Evolutionary conservation across 2,113 vertebrate species (phyloP).

Genomic region (Eupsittula cactorum): DNA sequence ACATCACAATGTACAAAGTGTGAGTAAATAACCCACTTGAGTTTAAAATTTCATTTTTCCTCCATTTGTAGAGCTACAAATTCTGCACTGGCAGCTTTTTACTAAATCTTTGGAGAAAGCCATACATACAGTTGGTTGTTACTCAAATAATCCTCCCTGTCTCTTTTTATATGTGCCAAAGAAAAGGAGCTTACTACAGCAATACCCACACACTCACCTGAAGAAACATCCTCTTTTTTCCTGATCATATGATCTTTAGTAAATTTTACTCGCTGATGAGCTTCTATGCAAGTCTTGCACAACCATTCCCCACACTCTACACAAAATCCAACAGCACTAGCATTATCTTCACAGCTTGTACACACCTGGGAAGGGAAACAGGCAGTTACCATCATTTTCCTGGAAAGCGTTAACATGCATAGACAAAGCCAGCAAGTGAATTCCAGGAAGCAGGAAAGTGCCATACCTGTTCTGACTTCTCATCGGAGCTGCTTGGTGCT

Average conservation of each 20-base stretch:
- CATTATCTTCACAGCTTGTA: conserved; percentile 97
- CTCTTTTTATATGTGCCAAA: accelerated
- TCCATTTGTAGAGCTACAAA: background rate
- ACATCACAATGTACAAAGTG: background rate
- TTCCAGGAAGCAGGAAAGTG: background rate
- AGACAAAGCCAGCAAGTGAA: background rate
- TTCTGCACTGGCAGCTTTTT: background rate
- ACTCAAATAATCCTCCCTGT: background rate
- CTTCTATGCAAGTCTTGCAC: conserved; percentile 97
- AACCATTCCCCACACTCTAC: conserved; percentile 97
- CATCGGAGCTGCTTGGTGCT: conserved; percentile 84
- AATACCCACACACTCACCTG: conserved; percentile 78
- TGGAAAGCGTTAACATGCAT: background rate
- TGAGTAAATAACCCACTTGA: background rate
- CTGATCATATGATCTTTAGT: conserved; percentile 98
- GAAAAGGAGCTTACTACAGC: background rate
- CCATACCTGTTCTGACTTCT: conserved; percentile 92
- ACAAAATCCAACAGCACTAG: conserved; percentile 94
- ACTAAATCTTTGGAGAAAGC: background rate
- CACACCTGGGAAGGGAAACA: conserved; percentile 83
- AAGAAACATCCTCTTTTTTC: conserved; percentile 93
- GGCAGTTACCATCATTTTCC: background rate
- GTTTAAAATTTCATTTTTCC: background rate
- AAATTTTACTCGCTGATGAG: conserved; percentile 97
- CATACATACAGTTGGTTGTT: background rate